A percentile compares a stretch with the other conserved stretches of the same genome.
Conservation (phyloP, 2,888 invertebrate genomes). For the Argynnis bischoffii region DNA sequence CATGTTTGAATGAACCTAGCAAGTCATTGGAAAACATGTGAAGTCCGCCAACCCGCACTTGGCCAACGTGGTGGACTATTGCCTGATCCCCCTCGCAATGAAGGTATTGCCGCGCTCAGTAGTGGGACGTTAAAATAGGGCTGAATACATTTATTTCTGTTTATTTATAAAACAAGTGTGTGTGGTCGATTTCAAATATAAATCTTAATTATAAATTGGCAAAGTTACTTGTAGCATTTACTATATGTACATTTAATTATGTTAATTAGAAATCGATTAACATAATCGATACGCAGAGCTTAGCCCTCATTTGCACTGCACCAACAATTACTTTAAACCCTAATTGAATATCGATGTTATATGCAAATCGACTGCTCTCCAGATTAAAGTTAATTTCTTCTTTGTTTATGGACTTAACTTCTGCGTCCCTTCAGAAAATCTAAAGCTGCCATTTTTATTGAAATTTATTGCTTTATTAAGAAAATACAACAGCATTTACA, state of each 20-base stretch:
- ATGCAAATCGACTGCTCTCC: conserved; percentile 50
- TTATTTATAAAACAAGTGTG: not conserved
- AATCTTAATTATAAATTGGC: conserved; percentile 19
- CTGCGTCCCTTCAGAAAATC: conserved; percentile 12
- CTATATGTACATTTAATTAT: conserved; percentile 39
- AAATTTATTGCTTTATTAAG: conserved; percentile 9
- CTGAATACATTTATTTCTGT: not conserved
- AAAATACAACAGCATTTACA: not conserved
- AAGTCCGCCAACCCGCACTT: no score
- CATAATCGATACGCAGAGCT: conserved; percentile 41
- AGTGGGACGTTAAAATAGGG: no score
- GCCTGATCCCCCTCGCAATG: no score
- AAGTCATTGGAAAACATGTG: no score
- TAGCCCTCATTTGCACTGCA: conserved; percentile 43
- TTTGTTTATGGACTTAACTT: conserved; percentile 41
- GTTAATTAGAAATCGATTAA: conserved; percentile 40
- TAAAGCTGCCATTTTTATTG: not conserved
- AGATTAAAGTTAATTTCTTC: conserved; percentile 36
- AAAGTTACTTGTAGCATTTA: conserved; percentile 12
- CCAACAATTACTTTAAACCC: conserved; percentile 45
- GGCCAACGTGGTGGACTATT: no score
- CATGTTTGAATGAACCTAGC: no score
- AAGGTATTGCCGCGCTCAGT: no score
- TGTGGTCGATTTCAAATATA: conserved; percentile 19
- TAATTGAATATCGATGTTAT: conserved; percentile 60